Evolutionary conservation across 2,797 vertebrate genomes (phyloP), one percentile per base, ranked within the genome.

Genomic region (Tokudaia muenninki): DNA sequence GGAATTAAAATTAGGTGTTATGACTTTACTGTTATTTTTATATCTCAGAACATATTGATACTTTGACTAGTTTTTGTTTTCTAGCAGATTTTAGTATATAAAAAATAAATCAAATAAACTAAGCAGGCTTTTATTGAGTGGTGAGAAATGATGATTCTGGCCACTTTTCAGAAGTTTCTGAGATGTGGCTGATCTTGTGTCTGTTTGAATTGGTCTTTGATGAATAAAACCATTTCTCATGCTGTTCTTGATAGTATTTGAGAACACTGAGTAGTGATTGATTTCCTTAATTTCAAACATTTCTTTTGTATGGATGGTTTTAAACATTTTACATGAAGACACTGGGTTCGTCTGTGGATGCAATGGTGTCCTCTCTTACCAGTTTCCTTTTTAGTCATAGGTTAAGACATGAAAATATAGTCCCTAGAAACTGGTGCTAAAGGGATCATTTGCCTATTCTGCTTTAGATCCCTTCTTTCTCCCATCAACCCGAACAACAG

Each of bases 281-380:
- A 52, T 72, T 3, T 77, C 14, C 24, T 92, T 90, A 87, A 77
- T 95, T 91, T 95, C n/a, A 96, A 93, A 82, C 57, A 83, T 86
- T 86, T 87, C 0, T 91, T 88, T 47, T 19, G 67, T 34, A 34
- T 57, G 26, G 9, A 83, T 0, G 37, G 21, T 83, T 3, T 31
- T 79, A 77, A 14, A 72, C 8, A 37, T 88, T 91, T 80, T 55
- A 95, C 44, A 0, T 83, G 57, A 89, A 86, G 57, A 95, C 74
- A 87, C 52, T 37, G 6, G 44, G 65, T 83, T 59, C 5, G 83
- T 70, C 50, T 87, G 80, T 9, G 10, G 3, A 29, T 80, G 8
- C 34, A 50, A 3, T 93, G 8, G 13, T 34, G 6, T 95, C 17
- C 11, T 72, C 1, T 55, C 95, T 95, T 87, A 79, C 37, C 70